Evolutionary conservation across 53 echinoderm and acorn worm genomes (phyloP).

Genomic region (Mesocentrotus franciscanus): DNA sequence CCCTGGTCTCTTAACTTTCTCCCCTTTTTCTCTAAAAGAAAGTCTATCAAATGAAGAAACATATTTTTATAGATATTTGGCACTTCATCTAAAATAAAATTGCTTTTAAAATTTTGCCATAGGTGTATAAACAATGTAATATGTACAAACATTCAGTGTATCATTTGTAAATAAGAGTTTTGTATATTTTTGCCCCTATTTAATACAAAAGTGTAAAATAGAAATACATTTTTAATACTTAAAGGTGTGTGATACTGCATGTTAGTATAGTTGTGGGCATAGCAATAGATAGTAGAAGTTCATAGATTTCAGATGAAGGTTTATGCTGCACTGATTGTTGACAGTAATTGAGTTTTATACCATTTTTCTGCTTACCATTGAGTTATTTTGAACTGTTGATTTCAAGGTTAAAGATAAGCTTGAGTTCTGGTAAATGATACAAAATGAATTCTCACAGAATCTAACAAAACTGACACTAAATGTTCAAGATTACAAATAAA

Average conservation of each 20-base stretch:
- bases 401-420: too few species aligned
- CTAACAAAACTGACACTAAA: too few species aligned
- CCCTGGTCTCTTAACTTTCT: too few species aligned
- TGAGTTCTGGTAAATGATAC: too few species aligned
- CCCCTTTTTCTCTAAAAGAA: too few species aligned
- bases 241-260: conserved; percentile 3
- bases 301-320: background rate
- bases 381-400: too few species aligned
- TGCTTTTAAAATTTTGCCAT: background rate
- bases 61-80: background rate
- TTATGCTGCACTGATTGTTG: background rate
- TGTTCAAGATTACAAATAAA: too few species aligned
- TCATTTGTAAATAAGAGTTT: conserved; percentile 10
- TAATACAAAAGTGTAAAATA: background rate
- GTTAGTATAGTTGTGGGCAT: background rate
- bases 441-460: too few species aligned
- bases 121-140: background rate
- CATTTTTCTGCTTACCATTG: too few species aligned
- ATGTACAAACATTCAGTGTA: background rate
- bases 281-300: background rate
- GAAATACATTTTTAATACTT: background rate
- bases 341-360: background rate
- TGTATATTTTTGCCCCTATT: conserved; percentile 13
- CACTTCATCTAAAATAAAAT: background rate
- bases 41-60: too few species aligned